Evolutionary conservation across 2,888 invertebrate genomes (phyloP).

Genomic region (Tetheella fluctuosa): DNA sequence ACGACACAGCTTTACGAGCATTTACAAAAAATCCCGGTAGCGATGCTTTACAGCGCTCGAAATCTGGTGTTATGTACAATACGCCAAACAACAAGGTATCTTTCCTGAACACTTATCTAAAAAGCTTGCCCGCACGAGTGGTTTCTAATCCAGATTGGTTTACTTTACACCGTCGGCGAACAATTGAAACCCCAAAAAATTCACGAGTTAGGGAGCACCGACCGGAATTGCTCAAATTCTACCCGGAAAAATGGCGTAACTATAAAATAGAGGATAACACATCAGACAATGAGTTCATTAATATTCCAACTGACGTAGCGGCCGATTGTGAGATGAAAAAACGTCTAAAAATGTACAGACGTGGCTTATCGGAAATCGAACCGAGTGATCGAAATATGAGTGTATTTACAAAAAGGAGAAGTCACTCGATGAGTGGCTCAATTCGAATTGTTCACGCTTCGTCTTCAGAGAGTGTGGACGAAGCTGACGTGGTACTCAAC

Average conservation of each 20-base stretch:
- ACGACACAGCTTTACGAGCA: conserved; percentile 54
- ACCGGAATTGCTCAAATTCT: conserved; percentile 51
- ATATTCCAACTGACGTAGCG: conserved; percentile 70
- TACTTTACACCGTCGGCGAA: conserved; percentile 60
- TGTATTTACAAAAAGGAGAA: conserved; percentile 62
- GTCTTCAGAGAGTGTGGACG: conserved; percentile 81
- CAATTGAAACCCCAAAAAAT: conserved; percentile 56
- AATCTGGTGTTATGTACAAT: conserved; percentile 68
- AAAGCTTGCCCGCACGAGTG: conserved; percentile 74
- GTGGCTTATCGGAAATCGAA: conserved; percentile 77
- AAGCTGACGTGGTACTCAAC: conserved; percentile 79
- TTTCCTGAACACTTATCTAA: conserved; percentile 80
- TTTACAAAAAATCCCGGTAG: conserved; percentile 42
- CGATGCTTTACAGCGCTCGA: conserved; percentile 63
- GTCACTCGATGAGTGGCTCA: conserved; percentile 69
- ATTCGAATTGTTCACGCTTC: conserved; percentile 63
- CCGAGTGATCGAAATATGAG: conserved; percentile 49
- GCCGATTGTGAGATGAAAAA: conserved; percentile 78
- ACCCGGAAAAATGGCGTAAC: conserved; percentile 46
- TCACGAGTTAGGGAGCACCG: conserved; percentile 41
- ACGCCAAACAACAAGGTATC: conserved; percentile 76
- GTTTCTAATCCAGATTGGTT: conserved; percentile 76
- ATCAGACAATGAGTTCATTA: conserved; percentile 71
- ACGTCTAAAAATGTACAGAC: conserved; percentile 79
- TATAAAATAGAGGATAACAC: conserved; percentile 57